Percentiles rank a stretch among this genome's conserved stretches.
Conservation (phyloP, 2,797 vertebrate genomes). For the Momotus momota region DNA sequence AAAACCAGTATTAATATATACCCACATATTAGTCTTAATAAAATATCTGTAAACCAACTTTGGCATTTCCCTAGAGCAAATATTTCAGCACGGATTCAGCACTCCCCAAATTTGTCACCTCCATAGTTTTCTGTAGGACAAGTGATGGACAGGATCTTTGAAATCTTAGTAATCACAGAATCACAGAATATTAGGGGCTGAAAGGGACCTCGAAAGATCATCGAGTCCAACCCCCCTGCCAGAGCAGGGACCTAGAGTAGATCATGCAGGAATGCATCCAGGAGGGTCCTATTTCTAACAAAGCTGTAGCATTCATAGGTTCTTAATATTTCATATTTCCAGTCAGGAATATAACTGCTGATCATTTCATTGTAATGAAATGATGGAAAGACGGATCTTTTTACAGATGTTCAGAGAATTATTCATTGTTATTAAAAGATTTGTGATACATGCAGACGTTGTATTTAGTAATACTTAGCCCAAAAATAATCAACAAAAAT, state of each 20-base stretch:
- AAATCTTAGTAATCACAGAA: not conserved
- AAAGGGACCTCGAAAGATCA: too few species aligned
- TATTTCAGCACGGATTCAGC: not conserved
- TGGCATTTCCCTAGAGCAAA: not conserved
- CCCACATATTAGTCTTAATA: not conserved
- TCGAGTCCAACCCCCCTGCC: too few species aligned
- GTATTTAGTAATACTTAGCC: conserved; percentile 49
- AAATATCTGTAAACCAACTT: not conserved
- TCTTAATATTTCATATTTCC: conserved; percentile 23
- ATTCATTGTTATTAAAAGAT: conserved; percentile 51
- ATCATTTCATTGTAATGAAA: conserved; percentile 44
- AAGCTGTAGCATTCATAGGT: not conserved
- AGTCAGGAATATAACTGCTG: conserved; percentile 18
- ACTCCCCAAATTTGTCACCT: not conserved
- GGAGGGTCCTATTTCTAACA: not conserved
- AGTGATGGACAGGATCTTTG: not conserved
- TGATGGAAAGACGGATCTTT: not conserved
- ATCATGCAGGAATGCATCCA: too few species aligned
- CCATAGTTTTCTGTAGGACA: too few species aligned
- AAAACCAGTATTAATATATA: not conserved
- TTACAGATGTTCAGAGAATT: conserved; percentile 57
- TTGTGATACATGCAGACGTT: not conserved
- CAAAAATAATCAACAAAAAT: conserved; percentile 52
- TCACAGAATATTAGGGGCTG: too few species aligned
- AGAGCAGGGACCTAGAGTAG: too few species aligned